These are phyloP conservation scores for Odontesthes bonariensis DNA, from an alignment of 2,113 vertebrate species.

Conservation along the genomic window DNA sequence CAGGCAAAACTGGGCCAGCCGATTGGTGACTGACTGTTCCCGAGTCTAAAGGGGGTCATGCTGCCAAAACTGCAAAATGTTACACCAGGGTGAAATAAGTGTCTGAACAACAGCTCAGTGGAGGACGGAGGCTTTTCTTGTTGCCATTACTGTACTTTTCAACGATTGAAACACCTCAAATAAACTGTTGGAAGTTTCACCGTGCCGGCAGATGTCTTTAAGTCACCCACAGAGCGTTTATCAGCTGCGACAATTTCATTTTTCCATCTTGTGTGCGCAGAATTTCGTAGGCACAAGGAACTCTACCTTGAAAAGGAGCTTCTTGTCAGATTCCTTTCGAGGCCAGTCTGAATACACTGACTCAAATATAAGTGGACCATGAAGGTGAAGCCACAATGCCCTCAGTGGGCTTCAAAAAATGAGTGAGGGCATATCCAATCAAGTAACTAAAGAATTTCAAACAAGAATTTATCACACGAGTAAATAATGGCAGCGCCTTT, in stretches of 20 bases:
- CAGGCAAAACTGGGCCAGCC: constrained; percentile 62
- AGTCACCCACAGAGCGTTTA: constrained; percentile 20
- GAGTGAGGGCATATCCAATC: constrained; percentile 45
- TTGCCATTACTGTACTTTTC: neutral
- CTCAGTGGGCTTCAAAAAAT: constrained; percentile 62
- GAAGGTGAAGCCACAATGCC: constrained; percentile 64
- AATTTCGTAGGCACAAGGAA: constrained; percentile 48
- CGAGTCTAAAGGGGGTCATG: constrained; percentile 52
- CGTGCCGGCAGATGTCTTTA: neutral
- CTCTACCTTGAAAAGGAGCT: constrained; percentile 53
- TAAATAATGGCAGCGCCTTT: constrained; percentile 35
- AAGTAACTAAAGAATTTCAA: constrained; percentile 45
- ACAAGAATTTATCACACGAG: constrained; percentile 22
- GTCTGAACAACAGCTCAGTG: constrained; percentile 28
- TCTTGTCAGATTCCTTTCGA: constrained; percentile 51
- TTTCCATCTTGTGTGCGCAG: neutral
- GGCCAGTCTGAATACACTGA: constrained; percentile 45
- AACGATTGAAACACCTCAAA: constrained; percentile 1
- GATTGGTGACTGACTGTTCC: constrained; percentile 56
- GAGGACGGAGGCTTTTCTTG: neutral
- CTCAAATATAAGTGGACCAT: constrained; percentile 65
- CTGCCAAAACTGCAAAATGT: constrained; percentile 56
- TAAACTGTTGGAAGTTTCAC: constrained; percentile 8
- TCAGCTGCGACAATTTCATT: constrained; percentile 38
- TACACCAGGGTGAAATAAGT: constrained; percentile 32